Percentiles rank a stretch among this genome's conserved stretches.
phyloP scores from a whole-genome alignment of 2,797 vertebrate genomes.

The Gastrophryne carolinensis region DNA sequence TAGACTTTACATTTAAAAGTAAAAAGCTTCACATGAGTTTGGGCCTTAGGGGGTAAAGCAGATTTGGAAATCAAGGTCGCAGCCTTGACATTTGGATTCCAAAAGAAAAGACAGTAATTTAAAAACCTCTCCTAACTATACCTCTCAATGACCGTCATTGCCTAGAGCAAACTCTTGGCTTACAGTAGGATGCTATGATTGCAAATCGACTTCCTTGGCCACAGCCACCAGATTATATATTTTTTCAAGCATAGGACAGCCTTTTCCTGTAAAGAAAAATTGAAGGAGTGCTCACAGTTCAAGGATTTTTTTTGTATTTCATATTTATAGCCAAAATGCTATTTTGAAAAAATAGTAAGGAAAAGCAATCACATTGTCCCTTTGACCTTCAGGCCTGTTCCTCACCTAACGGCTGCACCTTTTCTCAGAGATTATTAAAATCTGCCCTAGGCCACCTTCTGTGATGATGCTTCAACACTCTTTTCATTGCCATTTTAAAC shows the following conservation, averaged over 20 bases:
- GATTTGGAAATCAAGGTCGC: slow-evolving; percentile 29
- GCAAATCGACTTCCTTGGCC: slow-evolving; percentile 34
- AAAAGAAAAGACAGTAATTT: slow-evolving; percentile 32
- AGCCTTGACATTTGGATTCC: slow-evolving; percentile 39
- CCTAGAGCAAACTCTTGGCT: slow-evolving; percentile 29
- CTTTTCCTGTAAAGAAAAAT: neutral
- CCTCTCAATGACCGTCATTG: slow-evolving; percentile 40
- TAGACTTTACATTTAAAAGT: neutral
- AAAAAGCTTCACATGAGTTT: slow-evolving; percentile 1
- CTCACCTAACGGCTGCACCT: too few relatives aligned
- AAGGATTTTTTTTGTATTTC: too few relatives aligned
- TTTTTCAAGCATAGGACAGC: slow-evolving; percentile 7
- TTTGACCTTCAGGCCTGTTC: too few relatives aligned
- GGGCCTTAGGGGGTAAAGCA: slow-evolving; percentile 13
- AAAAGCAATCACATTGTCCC: too few relatives aligned
- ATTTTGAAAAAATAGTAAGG: too few relatives aligned
- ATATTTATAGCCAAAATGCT: too few relatives aligned
- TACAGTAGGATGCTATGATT: slow-evolving; percentile 31
- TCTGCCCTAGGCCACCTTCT: too few relatives aligned
- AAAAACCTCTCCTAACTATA: slow-evolving; percentile 26
- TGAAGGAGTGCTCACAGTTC: neutral
- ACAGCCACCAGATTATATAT: slow-evolving; percentile 18
- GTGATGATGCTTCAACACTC: too few relatives aligned
- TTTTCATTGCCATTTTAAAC: too few relatives aligned
- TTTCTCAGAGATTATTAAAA: too few relatives aligned